Base-by-base conservation (phyloP, 2,113 vertebrate species). In the Puffinus mauretanicus region DNA sequence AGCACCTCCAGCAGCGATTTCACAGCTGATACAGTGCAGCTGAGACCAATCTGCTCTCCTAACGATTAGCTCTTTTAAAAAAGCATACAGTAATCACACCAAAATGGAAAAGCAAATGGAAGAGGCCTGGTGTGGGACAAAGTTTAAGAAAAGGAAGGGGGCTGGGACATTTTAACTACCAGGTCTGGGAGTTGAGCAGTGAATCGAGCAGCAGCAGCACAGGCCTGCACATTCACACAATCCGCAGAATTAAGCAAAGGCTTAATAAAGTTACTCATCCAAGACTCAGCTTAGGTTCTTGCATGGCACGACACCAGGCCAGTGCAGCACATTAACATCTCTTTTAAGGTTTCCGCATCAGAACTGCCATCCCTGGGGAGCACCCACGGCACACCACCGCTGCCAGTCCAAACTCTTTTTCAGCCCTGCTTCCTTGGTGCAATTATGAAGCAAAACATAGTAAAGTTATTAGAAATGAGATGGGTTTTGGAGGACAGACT, bases 361-460 rank as follows among this genome's bases (percentile, higher is more conserved):
- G 30, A 44, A n/a, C 13, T 27, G 32, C 51, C 55, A 42, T 2
- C 26, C 47, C 60, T 13, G 40, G 29, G 81, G 30, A 77, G 61
- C 60, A 64, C 57, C 51, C 58, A 44, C 14, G 17, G 47, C 38
- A 58, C 84, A n/a, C 13, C 42, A 36, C 26, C 17, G 4, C 42
- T 13, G 4, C 8, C 70, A 40, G 11, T 19, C 58, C 64, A 24
- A 36, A n/a, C 58, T 42, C 60, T 3, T 19, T 34, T 12, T 16
- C 0, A 0, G 34, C 40, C 21, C 34, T 3, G 27, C n/a, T 58
- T 85, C 44, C 77, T 13, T 17, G 0, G 5, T 0, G 3, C 7
- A 13, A 11, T 69, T 61, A 54, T 13, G 55, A 82, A 94, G 16
- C 25, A 72, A 87, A 94, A 67, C 27, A 58, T 3, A 11, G 55